Percentiles rank a stretch among this genome's conserved stretches.
These are phyloP conservation scores for Oxyura jamaicensis DNA, from an alignment of 2,113 vertebrate genomes.

Conservation along the genomic window DNA sequence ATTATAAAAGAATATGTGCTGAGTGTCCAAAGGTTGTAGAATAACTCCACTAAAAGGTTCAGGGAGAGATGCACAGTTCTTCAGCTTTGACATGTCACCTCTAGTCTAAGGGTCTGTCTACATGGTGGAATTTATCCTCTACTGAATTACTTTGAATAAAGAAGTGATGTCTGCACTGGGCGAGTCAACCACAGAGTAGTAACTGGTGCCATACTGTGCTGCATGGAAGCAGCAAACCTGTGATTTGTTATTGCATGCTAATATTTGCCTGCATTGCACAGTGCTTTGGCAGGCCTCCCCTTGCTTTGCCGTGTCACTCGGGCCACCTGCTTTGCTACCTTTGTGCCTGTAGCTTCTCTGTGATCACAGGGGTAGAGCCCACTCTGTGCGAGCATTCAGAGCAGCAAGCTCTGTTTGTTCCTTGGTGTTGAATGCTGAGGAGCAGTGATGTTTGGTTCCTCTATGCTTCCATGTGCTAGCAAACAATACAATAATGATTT, in stretches of 20 bases:
- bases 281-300: not conserved
- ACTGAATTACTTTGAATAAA: not conserved
- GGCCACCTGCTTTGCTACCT: not conserved
- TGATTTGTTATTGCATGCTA: not conserved
- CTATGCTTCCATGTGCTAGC: not conserved
- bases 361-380: not conserved
- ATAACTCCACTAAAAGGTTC: not conserved
- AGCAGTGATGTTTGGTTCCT: not conserved
- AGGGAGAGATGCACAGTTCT: not conserved
- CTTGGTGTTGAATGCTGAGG: not conserved
- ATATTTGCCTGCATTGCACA: not conserved
- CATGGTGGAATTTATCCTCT: not conserved
- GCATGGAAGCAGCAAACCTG: not conserved
- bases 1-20: not conserved
- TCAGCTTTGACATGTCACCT: not conserved
- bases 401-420: not conserved
- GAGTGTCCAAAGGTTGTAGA: not conserved
- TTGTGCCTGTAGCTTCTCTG: not conserved
- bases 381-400: no score
- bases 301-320: not conserved
- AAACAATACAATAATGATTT: not conserved
- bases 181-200: not conserved
- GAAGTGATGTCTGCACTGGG: not conserved
- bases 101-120: not conserved
- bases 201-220: not conserved